phyloP scores from a whole-genome alignment of 2,888 invertebrate species.

The Anticlea derivata region DNA sequence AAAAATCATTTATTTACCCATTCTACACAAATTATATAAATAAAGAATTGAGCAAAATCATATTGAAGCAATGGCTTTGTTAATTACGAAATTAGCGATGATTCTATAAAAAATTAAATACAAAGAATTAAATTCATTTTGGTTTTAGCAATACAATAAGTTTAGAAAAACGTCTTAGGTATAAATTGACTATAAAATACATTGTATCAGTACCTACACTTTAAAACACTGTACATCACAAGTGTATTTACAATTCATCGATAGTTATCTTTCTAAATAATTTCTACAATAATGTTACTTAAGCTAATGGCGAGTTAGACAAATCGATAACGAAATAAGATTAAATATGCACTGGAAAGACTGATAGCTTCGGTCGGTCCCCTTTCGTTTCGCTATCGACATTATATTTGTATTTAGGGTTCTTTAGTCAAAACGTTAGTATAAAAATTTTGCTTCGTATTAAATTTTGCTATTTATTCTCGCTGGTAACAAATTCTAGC shows the following conservation, averaged over 20 bases:
- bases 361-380: too few species aligned
- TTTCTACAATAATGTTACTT: background rate
- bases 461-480: too few species aligned
- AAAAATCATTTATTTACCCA: constrained; percentile 64
- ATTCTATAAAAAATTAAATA: too few species aligned
- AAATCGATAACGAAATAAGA: background rate
- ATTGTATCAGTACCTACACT: background rate
- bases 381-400: too few species aligned
- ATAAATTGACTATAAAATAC: constrained; percentile 22
- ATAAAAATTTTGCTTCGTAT: too few species aligned
- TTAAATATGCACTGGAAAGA: too few species aligned
- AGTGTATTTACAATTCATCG: constrained; percentile 6
- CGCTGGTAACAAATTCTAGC: too few species aligned
- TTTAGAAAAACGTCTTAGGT: constrained; percentile 17
- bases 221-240: background rate
- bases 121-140: constrained; percentile 2
- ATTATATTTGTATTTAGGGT: too few species aligned
- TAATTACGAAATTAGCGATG: too few species aligned
- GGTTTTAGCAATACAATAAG: background rate
- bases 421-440: too few species aligned
- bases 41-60: constrained; percentile 29
- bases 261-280: background rate
- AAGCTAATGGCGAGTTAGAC: background rate
- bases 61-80: constrained; percentile 3
- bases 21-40: constrained; percentile 51